phyloP scores from a whole-genome alignment of 2,113 vertebrate genomes.

The Labrus mixtus region DNA sequence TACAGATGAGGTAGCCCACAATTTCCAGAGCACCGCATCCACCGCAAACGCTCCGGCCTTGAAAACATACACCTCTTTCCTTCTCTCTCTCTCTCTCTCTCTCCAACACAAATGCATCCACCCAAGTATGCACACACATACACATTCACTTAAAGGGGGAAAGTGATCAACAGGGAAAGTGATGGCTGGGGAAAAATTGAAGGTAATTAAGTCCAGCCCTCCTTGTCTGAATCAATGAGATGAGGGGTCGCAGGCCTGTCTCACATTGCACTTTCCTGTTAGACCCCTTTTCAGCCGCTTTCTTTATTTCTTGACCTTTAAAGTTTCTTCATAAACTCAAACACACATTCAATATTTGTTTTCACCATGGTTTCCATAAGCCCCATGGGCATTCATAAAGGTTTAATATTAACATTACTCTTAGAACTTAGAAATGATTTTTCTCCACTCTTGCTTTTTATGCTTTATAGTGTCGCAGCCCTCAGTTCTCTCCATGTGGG shows the following conservation, averaged over 20 bases:
- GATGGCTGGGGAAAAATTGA: conserved; percentile 77
- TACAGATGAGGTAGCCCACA: conserved; percentile 74
- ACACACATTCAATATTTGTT: conserved; percentile 1
- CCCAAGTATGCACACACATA: conserved; percentile 20
- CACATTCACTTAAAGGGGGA: conserved; percentile 51
- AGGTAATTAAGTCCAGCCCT: conserved; percentile 83
- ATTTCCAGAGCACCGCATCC: conserved; percentile 74
- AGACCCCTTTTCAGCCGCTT: conserved; percentile 21
- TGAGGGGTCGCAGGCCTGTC: conserved; percentile 78
- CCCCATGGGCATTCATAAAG: conserved; percentile 6
- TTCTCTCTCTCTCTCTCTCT: conserved; percentile 22
- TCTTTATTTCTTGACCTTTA: conserved; percentile 10
- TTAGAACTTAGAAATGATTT: conserved; percentile 15
- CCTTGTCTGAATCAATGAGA: conserved; percentile 82
- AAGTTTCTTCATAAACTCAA: not conserved
- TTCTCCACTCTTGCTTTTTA: conserved; percentile 31
- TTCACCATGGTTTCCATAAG: not conserved
- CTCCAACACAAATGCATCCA: conserved; percentile 42
- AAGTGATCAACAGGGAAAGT: conserved; percentile 84
- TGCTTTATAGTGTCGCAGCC: conserved; percentile 36
- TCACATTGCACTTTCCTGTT: conserved; percentile 74
- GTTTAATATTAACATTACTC: conserved; percentile 1
- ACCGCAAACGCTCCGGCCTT: conserved; percentile 80
- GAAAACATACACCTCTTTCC: conserved; percentile 79
- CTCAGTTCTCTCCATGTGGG: conserved; percentile 66